Evolutionary conservation across 2,113 vertebrate species (phyloP).

Genomic region (Saguinus imperator): DNA sequence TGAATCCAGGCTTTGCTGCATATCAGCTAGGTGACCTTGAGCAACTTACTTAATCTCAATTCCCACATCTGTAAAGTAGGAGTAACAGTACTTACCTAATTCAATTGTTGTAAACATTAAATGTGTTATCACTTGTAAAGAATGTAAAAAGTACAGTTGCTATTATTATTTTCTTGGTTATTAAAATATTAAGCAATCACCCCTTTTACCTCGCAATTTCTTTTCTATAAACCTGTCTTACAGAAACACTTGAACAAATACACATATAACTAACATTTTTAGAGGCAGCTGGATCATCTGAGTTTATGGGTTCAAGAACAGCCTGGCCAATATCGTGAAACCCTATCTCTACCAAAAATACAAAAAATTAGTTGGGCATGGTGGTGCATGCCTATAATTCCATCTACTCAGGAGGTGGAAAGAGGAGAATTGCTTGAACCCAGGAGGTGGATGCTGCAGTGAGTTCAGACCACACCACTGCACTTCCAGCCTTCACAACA

Average conservation of each 20-base stretch:
- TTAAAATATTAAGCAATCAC: background rate
- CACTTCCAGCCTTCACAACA: too few relatives aligned
- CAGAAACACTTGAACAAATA: background rate
- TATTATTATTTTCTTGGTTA: background rate
- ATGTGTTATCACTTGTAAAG: background rate
- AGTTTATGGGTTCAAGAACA: too few relatives aligned
- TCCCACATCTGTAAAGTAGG: background rate
- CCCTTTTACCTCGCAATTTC: background rate
- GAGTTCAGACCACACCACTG: too few relatives aligned
- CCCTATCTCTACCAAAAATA: too few relatives aligned
- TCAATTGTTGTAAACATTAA: background rate
- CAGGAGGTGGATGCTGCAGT: too few relatives aligned
- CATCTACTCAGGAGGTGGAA: too few relatives aligned
- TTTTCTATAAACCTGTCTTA: background rate
- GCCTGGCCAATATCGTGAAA: too few relatives aligned
- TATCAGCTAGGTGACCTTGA: background rate
- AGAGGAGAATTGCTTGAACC: too few relatives aligned
- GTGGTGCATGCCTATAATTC: too few relatives aligned
- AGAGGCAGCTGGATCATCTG: background rate
- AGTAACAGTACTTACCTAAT: background rate
- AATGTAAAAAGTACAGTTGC: too few relatives aligned
- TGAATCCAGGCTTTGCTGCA: background rate
- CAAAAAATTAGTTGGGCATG: too few relatives aligned
- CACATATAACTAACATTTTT: background rate
- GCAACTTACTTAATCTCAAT: background rate